Evolutionary conservation across 2,888 invertebrate species (phyloP).

Genomic region (Diarsia dahlii): DNA sequence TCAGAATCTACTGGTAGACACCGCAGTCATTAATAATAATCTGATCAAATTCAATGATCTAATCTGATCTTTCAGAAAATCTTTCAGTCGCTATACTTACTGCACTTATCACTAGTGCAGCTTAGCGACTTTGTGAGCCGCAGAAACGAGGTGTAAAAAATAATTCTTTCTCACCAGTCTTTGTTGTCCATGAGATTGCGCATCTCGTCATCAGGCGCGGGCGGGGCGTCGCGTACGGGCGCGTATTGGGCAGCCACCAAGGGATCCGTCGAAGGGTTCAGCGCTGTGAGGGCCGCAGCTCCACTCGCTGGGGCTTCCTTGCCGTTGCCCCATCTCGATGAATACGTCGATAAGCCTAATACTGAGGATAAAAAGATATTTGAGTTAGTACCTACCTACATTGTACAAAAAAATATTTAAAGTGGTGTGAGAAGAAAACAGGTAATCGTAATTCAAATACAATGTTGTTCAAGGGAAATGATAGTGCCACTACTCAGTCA

Average conservation of each 20-base stretch:
- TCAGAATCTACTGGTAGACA: neutral
- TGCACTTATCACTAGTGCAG: neutral
- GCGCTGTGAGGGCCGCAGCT: constrained; percentile 91
- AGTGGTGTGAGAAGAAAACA: neutral
- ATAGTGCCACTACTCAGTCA: constrained; percentile 12
- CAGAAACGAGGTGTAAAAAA: neutral
- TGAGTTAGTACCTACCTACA: neutral
- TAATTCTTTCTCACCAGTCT: constrained; percentile 90
- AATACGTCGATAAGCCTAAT: constrained; percentile 85
- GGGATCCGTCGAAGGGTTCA: constrained; percentile 94
- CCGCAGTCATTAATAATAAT: neutral
- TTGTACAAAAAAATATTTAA: neutral
- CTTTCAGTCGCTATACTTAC: no score
- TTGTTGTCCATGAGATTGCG: constrained; percentile 95
- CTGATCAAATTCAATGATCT: no score
- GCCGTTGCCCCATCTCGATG: constrained; percentile 86
- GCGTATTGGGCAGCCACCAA: constrained; percentile 94
- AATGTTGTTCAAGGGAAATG: constrained; percentile 9
- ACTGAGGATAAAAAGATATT: constrained; percentile 23
- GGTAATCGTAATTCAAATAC: neutral
- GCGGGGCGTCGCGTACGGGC: constrained; percentile 93
- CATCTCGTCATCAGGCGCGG: constrained; percentile 92
- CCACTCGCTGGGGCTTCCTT: constrained; percentile 89
- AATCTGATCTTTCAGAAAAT: no score
- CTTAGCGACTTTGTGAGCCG: neutral